Evolutionary conservation across 2,797 vertebrate genomes (phyloP), one percentile per base, ranked within the genome.

Genomic region (Setipinna tenuifilis): DNA sequence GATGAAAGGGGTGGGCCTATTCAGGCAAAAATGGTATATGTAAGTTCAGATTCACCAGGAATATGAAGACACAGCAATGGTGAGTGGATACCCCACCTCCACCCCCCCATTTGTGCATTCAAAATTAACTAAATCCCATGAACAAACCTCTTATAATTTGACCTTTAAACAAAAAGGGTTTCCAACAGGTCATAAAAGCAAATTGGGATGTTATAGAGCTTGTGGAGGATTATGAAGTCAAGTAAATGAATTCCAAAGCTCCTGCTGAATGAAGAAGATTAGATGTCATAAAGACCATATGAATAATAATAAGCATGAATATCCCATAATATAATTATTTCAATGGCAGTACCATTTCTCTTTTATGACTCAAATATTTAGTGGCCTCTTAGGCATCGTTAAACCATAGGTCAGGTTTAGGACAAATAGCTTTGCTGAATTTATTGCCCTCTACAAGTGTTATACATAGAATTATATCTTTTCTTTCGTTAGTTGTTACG

Each of bases 261-360:
- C 17, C 58, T 59, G 19, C 58, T 0, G 58, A 59, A 59, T 19
- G 71, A 44, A 44, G 19, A 21, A 78, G 35, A 78, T 21, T 35
- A 78, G 6, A n/a, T 44, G 71, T 21, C 71, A 6, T 78, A 44
- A 78, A 78, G 71, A 44, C 71, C 31, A 78, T 44, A 78, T 21
- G 35, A 78, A 44, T 78, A 78, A 78, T 78, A 44, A 78, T 78
- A 78, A 78, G 16, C 35, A 78, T 44, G 71, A 78, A 78, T 41
- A 41, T 78, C 71, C 31, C 71, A 44, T 78, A 78, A 78, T 78
- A 78, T 44, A 35, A 35, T 78, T 78, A 78, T 78, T 78, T 78
- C 31, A 78, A 35, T 31, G 31, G 17, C 41, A 78, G 44, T 78
- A 41, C 9, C 35, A 44, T 41, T 78, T 78, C 17, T 78, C 19